A percentile compares a stretch with the other conserved stretches of the same genome.
Conservation (phyloP, 1,140 invertebrate genomes). For the Proctacanthus coquilletti region DNA sequence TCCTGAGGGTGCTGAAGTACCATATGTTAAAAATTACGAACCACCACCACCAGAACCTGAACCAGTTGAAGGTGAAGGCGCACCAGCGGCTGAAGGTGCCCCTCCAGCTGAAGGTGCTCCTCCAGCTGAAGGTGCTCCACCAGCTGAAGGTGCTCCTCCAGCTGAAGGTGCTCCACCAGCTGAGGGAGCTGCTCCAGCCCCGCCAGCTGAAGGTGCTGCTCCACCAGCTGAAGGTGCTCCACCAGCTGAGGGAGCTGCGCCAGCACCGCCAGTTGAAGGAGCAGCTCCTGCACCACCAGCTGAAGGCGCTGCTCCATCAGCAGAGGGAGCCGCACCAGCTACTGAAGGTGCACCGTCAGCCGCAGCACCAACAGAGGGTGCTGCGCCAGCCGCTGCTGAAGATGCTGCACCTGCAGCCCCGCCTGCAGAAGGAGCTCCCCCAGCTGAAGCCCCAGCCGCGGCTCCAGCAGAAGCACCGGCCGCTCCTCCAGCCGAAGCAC, state of each 20-base stretch:
- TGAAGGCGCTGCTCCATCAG: constrained; percentile 22
- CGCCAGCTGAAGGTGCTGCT: constrained; percentile 20
- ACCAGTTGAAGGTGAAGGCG: constrained; percentile 18
- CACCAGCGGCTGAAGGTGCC: constrained; percentile 27
- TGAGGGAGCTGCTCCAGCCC: constrained; percentile 20
- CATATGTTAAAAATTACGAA: constrained; percentile 28
- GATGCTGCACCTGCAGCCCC: constrained; percentile 9
- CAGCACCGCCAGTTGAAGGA: constrained; percentile 17
- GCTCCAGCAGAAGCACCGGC: constrained; percentile 6
- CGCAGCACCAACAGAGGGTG: constrained; percentile 10
- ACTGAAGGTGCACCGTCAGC: constrained; percentile 10
- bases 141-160: constrained; percentile 28
- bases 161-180: constrained; percentile 26
- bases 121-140: constrained; percentile 19
- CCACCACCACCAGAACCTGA: constrained; percentile 24
- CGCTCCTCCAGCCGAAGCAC: constrained; percentile 13
- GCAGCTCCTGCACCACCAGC: constrained; percentile 28
- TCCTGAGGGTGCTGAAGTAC: constrained; percentile 31
- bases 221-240: constrained; percentile 21
- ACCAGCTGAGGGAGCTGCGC: constrained; percentile 18
- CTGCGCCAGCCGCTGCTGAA: constrained; percentile 10
- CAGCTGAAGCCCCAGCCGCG: constrained; percentile 9
- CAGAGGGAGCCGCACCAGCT: constrained; percentile 17
- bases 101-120: constrained; percentile 17
- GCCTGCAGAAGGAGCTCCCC: constrained; percentile 10